Conservation (phyloP, 2,113 vertebrate species). For the Esox niger region DNA sequence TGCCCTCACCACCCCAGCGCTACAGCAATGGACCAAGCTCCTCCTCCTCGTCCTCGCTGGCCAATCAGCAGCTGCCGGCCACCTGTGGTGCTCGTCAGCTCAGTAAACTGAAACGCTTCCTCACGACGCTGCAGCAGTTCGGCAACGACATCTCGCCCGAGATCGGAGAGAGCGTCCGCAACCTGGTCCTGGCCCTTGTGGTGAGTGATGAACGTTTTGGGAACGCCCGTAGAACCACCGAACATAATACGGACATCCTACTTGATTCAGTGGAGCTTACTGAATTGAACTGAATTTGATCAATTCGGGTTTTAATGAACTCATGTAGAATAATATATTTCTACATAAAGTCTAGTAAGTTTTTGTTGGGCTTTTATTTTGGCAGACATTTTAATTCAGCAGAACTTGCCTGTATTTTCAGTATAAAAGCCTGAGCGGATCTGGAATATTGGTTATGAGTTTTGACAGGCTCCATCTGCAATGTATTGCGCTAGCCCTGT, state of each 20-base stretch:
- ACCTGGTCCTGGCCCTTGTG: conserved; percentile 91
- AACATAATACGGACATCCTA: no score
- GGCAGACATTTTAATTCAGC: no score
- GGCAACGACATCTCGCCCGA: conserved; percentile 98
- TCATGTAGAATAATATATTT: neutral
- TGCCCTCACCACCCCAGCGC: conserved; percentile 92
- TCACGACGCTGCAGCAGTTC: conserved; percentile 97
- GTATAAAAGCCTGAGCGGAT: no score
- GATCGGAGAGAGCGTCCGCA: conserved; percentile 96
- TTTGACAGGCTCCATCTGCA: no score
- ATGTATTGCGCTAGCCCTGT: no score
- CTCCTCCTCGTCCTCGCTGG: conserved; percentile 92
- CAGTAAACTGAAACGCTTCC: conserved; percentile 97
- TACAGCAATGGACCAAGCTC: conserved; percentile 95
- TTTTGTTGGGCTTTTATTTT: neutral
- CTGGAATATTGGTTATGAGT: no score
- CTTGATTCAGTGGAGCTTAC: no score
- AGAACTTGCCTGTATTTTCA: no score
- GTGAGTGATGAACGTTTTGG: conserved; percentile 65
- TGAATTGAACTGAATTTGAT: no score
- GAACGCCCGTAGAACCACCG: no score
- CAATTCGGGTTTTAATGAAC: neutral
- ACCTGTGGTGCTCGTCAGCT: conserved; percentile 96
- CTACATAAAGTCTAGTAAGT: neutral
- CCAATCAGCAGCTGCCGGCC: conserved; percentile 95